phyloP scores from a whole-genome alignment of 2,113 vertebrate genomes.

The Anhinga anhinga region DNA sequence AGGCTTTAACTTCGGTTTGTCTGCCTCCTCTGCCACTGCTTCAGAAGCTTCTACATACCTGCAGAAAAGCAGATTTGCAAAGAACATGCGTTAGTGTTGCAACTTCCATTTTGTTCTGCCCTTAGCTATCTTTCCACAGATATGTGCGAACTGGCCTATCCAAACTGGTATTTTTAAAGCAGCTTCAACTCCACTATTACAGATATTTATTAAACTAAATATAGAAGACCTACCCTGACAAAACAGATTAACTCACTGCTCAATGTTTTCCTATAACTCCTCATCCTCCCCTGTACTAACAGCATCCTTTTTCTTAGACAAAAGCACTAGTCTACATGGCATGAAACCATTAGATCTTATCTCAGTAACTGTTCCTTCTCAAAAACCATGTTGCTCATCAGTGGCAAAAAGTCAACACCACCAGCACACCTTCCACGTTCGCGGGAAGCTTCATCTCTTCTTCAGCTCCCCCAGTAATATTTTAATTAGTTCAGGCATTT shows the following conservation, averaged over 20 bases:
- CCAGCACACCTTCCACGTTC: rapidly evolving
- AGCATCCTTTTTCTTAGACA: neutral
- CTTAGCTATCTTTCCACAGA: neutral
- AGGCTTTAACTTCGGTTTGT: slow-evolving; percentile 80
- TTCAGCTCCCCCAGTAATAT: neutral
- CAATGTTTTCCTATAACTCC: neutral
- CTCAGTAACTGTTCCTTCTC: neutral
- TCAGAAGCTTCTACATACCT: slow-evolving; percentile 88
- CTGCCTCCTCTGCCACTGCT: slow-evolving; percentile 71
- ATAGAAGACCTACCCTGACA: neutral
- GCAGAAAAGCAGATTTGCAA: slow-evolving; percentile 7
- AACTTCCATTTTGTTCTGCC: neutral
- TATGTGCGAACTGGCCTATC: neutral
- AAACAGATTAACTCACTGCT: neutral
- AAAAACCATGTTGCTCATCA: neutral
- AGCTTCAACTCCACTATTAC: neutral
- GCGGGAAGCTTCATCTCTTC: neutral
- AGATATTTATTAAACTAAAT: neutral
- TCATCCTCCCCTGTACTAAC: neutral
- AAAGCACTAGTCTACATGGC: neutral
- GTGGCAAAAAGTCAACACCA: neutral
- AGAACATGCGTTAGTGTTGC: neutral
- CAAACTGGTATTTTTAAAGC: neutral
- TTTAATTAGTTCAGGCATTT: neutral
- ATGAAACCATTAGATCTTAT: neutral